Evolutionary conservation across 2,113 vertebrate genomes (phyloP), one percentile per base, ranked within the genome.

Genomic region (Oxygymnocypris stewartii): DNA sequence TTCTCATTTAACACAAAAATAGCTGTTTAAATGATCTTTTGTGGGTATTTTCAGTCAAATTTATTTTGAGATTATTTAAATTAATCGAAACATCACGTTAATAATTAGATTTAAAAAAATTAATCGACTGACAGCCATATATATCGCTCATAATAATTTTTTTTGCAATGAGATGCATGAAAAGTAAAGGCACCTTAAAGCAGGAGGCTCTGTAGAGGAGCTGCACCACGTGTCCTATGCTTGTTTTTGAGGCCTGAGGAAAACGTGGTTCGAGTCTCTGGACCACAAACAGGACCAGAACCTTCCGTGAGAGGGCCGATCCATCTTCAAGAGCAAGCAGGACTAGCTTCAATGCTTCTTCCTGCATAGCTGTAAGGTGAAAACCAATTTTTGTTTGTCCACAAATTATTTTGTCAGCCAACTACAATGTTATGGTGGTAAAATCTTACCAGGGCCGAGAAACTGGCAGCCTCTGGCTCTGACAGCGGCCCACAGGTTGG

Each of bases 181-280:
- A 51, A 51, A 51, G 23, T 9, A 23, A 28, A 42, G 84, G 25
- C 95, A 99, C 98, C 97, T 99, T 99, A 92, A 99, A 99, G 94
- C 98, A 99, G 0, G 97, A 99, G 84, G 98, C 98, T 91, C 98
- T 95, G 92, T 99, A 99, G 35, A 99, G 96, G 79, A 99, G 97
- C 92, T 99, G 98, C 90, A 99, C 98, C 93, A 99, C 98, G 12
- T 99, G 97, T 37, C 98, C 98, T 91, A 99, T 99, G 94, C 98
- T 99, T 4, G 98, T 99, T 94, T 99, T 99, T 51, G 98, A 99
- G 79, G 98, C 98, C 90, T 99, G 98, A 82, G 98, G 97, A 91
- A 99, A 99, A 79, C 98, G 97, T 0, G 97, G 98, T 90, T 99
- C 98, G 90, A 99, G 94, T 90, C 97, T 97, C 94, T 99, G 98